Base-by-base conservation (phyloP, 2,797 vertebrate species). In the Sternarchorhynchus goeldii region DNA sequence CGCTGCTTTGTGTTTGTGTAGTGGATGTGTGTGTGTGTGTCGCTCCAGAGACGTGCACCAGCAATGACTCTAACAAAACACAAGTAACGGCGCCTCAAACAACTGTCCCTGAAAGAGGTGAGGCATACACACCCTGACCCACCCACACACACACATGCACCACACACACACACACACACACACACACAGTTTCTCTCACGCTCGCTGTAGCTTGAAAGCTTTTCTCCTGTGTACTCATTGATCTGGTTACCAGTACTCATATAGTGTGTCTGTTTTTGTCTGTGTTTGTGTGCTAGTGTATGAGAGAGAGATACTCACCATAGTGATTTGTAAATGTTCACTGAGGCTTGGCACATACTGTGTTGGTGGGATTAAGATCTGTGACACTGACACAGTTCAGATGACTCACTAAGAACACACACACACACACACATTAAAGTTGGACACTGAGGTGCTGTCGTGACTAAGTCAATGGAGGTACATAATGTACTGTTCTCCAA, bases 11-110 rank as follows among this genome's bases (percentile, higher is more conserved):
- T 70, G 14, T 57, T 67, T 77, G 17, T 72, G 31, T 29, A 96
- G 95, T 92, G 50, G 93, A 97, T 55, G 92, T 93, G 31, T 85
- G 94, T 55, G 94, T 93, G 64, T 89, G 92, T 29, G 88, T 90
- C 12, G 87, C 70, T 58, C 93, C 91, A 81, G 92, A 96, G 85
- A 94, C 94, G 78, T 91, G 88, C 79, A 93, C 55, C 65, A 83
- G 85, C 73, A 82, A 76, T 64, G 20, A 34, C 78, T 78, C 82
- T 17, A 34, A 85, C 78, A 68, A 77, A 4, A 91, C 95, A 81
- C 93, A 96, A 8, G 92, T 92, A 86, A 72, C 71, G 10, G 79
- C 75, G 17, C 87, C 75, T 1, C 34, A 60, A 34, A 79, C 0
- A 14, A 87, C 76, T 34, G 68, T 66, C 18, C n/a, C 36, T 69